These are phyloP conservation scores for Carollia perspicillata DNA, from an alignment of 2,113 vertebrate genomes.

Conservation along the genomic window DNA sequence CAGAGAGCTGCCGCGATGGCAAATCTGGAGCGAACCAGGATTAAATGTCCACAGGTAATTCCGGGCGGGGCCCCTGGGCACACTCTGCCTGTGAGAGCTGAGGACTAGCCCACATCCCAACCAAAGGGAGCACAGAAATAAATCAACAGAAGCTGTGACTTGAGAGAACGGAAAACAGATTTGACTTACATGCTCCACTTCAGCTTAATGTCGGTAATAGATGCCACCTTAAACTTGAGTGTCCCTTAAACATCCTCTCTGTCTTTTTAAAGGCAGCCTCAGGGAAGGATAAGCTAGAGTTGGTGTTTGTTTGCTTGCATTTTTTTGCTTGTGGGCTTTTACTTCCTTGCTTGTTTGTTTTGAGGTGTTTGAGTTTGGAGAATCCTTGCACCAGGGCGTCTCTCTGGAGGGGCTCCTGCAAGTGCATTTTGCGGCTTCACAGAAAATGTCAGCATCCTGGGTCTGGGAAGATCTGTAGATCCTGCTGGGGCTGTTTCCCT, in stretches of 20 bases:
- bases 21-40: background rate
- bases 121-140: background rate
- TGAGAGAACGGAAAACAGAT: background rate
- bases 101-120: background rate
- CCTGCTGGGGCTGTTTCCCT: background rate
- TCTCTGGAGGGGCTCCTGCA: background rate
- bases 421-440: background rate
- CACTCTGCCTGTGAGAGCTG: background rate
- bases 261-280: background rate
- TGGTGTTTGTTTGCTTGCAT: background rate
- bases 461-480: background rate
- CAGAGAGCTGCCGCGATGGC: background rate
- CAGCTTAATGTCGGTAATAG: background rate
- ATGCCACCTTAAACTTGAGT: background rate
- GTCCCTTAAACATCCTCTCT: background rate
- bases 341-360: background rate
- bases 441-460: background rate
- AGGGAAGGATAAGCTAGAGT: conserved; percentile 8
- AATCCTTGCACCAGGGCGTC: background rate
- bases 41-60: background rate
- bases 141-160: background rate
- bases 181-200: background rate
- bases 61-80: background rate
- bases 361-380: background rate
- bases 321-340: background rate